Evolutionary conservation across 1,140 invertebrate genomes (phyloP).

Genomic region (Drosophila ficusphila): DNA sequence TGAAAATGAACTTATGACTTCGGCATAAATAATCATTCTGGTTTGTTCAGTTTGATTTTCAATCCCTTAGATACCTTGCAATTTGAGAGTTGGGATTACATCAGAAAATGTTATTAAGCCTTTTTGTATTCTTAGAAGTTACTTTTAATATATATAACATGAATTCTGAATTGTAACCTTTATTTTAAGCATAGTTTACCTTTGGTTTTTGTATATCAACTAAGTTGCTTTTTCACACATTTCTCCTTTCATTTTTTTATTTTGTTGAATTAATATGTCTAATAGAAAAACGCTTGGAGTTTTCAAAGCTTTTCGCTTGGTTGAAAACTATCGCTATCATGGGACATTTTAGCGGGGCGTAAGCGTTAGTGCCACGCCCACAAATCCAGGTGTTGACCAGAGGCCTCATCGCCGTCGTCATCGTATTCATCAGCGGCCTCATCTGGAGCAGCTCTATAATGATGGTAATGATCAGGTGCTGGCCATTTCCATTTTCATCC

Average conservation of each 20-base stretch:
- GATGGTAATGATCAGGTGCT: conserved; percentile 41
- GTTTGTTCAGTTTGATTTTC: no score
- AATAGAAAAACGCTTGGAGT: not conserved
- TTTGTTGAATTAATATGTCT: not conserved
- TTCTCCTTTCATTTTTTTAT: not conserved
- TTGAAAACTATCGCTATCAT: conserved; percentile 16
- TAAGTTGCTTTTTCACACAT: not conserved
- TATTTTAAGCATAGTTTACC: no score
- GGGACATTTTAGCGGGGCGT: conserved; percentile 11
- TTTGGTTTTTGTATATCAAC: no score
- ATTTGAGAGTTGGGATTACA: no score
- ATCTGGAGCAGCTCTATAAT: conserved; percentile 10
- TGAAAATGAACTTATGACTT: no score
- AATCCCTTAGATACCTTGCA: no score
- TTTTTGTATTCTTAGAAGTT: no score
- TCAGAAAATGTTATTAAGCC: no score
- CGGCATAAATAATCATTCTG: no score
- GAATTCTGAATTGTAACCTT: no score
- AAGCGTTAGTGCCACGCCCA: conserved; percentile 5
- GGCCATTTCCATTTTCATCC: conserved; percentile 35
- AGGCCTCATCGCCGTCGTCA: not conserved
- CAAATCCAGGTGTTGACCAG: conserved; percentile 9
- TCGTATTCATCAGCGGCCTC: conserved; percentile 3
- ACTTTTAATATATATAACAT: no score
- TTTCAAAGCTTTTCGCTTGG: no score